Conservation (phyloP, 2,113 vertebrate genomes). For the Tragelaphus buxtoni region DNA sequence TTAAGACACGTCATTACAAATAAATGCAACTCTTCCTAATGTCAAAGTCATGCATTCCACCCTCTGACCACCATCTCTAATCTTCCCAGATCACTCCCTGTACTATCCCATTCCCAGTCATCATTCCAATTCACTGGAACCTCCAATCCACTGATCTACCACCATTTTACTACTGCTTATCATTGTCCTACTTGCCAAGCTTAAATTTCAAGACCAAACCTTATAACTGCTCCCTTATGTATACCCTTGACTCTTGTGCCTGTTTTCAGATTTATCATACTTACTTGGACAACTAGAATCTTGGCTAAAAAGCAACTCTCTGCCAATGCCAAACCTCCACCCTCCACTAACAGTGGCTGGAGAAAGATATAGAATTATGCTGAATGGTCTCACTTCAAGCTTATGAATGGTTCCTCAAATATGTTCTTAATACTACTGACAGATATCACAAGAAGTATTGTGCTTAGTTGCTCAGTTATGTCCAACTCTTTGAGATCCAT, state of each 20-base stretch:
- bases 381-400: not conserved
- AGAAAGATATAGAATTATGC: not conserved
- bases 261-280: not conserved
- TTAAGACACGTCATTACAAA: not conserved
- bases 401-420: not conserved
- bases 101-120: not conserved
- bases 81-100: not conserved
- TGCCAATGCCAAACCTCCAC: not conserved
- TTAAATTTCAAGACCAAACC: not conserved
- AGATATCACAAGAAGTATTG: not conserved
- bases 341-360: not conserved
- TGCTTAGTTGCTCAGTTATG: not conserved
- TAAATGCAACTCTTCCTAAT: not conserved
- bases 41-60: not conserved
- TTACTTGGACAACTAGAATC: not conserved
- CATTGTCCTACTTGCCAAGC: not conserved
- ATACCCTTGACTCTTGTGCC: not conserved
- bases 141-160: not conserved
- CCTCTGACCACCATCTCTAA: not conserved
- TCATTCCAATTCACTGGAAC: not conserved
- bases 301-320: not conserved
- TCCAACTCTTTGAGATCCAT: not conserved
- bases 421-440: not conserved
- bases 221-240: not conserved
- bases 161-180: not conserved